These are phyloP conservation scores for Ariopsis seemanni DNA, from an alignment of 2,113 vertebrate genomes.

Conservation along the genomic window DNA sequence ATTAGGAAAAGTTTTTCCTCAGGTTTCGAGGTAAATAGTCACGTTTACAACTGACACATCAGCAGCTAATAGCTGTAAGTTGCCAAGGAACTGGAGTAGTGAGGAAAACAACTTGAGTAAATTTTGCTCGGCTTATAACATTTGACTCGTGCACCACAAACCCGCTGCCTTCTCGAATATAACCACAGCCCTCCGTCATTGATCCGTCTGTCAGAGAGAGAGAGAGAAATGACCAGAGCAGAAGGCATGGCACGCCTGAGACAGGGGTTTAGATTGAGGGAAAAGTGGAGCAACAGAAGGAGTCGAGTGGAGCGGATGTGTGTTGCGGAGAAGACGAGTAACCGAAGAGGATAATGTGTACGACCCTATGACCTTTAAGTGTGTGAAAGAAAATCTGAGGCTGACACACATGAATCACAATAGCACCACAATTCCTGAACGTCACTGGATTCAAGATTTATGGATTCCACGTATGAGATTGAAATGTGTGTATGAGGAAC, in stretches of 20 bases:
- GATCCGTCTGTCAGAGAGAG: background rate
- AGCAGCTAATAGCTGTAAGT: background rate
- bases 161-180: background rate
- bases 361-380: constrained; percentile 17
- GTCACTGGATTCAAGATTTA: background rate
- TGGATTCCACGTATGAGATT: background rate
- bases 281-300: constrained; percentile 21
- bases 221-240: background rate
- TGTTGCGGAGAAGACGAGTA: background rate
- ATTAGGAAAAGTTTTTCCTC: too few relatives aligned
- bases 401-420: background rate
- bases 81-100: background rate
- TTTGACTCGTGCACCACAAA: background rate
- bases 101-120: background rate
- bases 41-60: background rate
- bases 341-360: constrained; percentile 24
- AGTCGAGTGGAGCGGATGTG: background rate
- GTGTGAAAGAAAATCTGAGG: constrained; percentile 10
- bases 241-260: background rate
- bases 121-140: background rate
- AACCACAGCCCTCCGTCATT: background rate
- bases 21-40: background rate
- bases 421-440: background rate
- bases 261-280: background rate
- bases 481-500: too few relatives aligned